Evolutionary conservation across 35 echinoderm and acorn worm genomes (phyloP).

Genomic region (Heliocidaris erythrogramma): DNA sequence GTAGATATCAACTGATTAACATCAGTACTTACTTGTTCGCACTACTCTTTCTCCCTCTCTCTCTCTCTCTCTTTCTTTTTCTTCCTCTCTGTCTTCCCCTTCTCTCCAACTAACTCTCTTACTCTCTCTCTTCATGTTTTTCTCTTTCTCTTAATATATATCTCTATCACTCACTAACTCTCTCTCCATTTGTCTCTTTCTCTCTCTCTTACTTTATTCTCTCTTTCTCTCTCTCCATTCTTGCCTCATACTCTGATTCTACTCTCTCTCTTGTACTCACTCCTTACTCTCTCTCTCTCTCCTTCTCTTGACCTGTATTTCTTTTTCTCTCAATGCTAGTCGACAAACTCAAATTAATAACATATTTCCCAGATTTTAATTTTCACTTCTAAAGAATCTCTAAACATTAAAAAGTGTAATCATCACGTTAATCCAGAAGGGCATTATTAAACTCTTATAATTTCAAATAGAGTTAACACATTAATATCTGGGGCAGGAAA

Average conservation of each 20-base stretch:
- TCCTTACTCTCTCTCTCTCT: background rate
- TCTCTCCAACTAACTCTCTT: background rate
- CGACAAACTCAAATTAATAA: too few species aligned
- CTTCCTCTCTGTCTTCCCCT: background rate
- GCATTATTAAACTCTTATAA: too few species aligned
- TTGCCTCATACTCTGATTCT: background rate
- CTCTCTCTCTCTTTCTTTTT: background rate
- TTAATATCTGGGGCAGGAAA: background rate
- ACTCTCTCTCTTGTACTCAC: background rate
- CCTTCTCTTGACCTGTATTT: background rate
- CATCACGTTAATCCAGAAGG: too few species aligned
- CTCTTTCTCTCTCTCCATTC: background rate
- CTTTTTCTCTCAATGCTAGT: background rate
- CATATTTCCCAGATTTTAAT: too few species aligned
- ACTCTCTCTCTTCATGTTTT: background rate
- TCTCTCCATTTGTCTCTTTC: background rate
- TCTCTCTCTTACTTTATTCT: background rate
- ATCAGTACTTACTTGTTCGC: background rate
- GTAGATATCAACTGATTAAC: background rate
- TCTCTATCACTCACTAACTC: background rate
- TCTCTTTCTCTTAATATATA: background rate
- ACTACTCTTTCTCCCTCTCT: background rate
- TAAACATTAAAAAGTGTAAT: too few species aligned
- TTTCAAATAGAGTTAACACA: too few species aligned
- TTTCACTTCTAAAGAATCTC: too few species aligned